Evolutionary conservation across 2,888 invertebrate genomes (phyloP).

Genomic region (Drosophila kanekoi): DNA sequence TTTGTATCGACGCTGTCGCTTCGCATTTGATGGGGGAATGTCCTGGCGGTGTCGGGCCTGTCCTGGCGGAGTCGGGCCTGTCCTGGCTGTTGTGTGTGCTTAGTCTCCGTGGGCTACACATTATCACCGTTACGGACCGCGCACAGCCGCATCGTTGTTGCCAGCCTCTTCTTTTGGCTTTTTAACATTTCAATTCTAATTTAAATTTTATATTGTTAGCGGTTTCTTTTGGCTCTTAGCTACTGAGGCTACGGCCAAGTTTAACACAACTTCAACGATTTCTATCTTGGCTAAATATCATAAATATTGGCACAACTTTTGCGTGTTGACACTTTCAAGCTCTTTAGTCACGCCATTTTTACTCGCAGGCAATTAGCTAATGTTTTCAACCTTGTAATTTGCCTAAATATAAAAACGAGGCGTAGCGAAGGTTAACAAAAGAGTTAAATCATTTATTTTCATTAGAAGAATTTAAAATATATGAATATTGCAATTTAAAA

Average conservation of each 20-base stretch:
- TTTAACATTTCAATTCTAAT: slow-evolving; percentile 69
- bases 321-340: slow-evolving; percentile 21
- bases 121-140: slow-evolving; percentile 59
- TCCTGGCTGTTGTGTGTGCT: slow-evolving; percentile 25
- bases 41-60: slow-evolving; percentile 15
- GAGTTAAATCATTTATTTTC: too few species aligned
- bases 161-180: slow-evolving; percentile 38
- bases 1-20: slow-evolving; percentile 41
- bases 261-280: slow-evolving; percentile 10
- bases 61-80: slow-evolving; percentile 13
- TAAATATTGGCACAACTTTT: slow-evolving; percentile 29
- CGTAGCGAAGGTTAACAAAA: neutral
- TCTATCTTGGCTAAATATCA: slow-evolving; percentile 1
- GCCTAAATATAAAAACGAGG: neutral
- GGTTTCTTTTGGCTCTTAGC: neutral
- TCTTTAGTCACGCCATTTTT: slow-evolving; percentile 17
- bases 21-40: slow-evolving; percentile 23
- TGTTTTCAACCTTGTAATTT: slow-evolving; percentile 23
- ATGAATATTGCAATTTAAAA: too few species aligned
- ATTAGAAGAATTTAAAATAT: too few species aligned
- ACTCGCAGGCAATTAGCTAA: slow-evolving; percentile 30
- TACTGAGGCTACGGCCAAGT: neutral
- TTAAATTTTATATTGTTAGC: slow-evolving; percentile 63
- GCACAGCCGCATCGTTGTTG: slow-evolving; percentile 14
- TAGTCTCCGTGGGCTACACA: slow-evolving; percentile 58